Evolutionary conservation across 2,113 vertebrate species (phyloP).

Genomic region (Strix aluco): DNA sequence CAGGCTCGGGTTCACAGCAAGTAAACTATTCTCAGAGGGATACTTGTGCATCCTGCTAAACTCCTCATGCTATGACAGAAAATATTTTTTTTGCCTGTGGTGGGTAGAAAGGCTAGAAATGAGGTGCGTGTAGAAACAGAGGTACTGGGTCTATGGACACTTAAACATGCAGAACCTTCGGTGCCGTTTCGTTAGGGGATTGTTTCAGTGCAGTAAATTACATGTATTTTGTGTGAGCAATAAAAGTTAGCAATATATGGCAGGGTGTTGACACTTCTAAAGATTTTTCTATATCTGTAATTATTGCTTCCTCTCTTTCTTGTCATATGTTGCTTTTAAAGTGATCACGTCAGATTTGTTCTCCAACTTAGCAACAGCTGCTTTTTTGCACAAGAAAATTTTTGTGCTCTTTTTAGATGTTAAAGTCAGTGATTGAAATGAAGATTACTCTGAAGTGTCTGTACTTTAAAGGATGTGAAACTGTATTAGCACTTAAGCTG

Average conservation of each 20-base stretch:
- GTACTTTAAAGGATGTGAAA: neutral
- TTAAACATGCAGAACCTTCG: neutral
- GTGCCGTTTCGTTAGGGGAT: neutral
- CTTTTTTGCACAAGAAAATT: neutral
- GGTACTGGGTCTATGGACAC: neutral
- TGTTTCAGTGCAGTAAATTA: neutral
- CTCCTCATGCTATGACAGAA: neutral
- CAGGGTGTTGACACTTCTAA: neutral
- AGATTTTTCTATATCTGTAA: neutral
- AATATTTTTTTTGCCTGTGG: neutral
- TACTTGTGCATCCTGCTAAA: neutral
- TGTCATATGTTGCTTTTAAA: neutral
- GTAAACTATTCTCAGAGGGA: neutral
- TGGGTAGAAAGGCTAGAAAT: neutral
- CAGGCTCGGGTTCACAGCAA: neutral
- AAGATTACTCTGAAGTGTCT: neutral
- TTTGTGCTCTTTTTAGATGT: neutral
- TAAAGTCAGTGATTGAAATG: neutral
- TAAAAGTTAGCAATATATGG: neutral
- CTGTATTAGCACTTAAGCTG: neutral
- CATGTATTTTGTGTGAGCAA: neutral
- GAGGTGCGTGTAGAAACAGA: neutral
- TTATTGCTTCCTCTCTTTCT: neutral
- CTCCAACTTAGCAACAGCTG: neutral
- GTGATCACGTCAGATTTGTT: neutral